Evolutionary conservation across 2,888 invertebrate species (phyloP).

Genomic region (Eupithecia subumbrata): DNA sequence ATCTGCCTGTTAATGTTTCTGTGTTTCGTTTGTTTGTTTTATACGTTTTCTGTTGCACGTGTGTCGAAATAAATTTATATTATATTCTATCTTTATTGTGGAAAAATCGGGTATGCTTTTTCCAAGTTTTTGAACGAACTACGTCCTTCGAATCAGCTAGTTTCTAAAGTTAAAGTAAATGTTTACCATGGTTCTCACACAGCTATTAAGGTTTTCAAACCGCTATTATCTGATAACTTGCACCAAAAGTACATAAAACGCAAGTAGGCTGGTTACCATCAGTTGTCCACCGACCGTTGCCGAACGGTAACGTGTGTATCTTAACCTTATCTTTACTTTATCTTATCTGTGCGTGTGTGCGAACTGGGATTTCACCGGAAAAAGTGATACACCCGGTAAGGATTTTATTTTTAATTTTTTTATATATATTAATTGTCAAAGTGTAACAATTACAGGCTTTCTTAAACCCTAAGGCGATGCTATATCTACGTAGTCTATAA

Average conservation of each 20-base stretch:
- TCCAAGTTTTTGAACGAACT: no score
- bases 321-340: neutral
- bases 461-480: neutral
- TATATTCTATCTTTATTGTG: no score
- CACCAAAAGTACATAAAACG: neutral
- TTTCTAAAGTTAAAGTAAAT: no score
- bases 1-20: no score
- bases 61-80: no score
- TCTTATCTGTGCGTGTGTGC: conserved; percentile 9
- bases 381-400: neutral
- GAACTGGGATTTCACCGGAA: conserved; percentile 1
- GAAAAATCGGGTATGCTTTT: no score
- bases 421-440: neutral
- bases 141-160: no score
- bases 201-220: neutral
- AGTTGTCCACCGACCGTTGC: neutral
- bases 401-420: neutral
- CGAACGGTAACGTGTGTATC: conserved; percentile 1
- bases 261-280: neutral
- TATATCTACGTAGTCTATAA: neutral
- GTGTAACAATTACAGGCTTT: neutral
- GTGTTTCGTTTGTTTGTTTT: no score
- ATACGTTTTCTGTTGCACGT: no score
- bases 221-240: neutral
- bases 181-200: no score